Base-by-base conservation (phyloP, 2,888 invertebrate genomes). In the Omphaloscelis lunosa region DNA sequence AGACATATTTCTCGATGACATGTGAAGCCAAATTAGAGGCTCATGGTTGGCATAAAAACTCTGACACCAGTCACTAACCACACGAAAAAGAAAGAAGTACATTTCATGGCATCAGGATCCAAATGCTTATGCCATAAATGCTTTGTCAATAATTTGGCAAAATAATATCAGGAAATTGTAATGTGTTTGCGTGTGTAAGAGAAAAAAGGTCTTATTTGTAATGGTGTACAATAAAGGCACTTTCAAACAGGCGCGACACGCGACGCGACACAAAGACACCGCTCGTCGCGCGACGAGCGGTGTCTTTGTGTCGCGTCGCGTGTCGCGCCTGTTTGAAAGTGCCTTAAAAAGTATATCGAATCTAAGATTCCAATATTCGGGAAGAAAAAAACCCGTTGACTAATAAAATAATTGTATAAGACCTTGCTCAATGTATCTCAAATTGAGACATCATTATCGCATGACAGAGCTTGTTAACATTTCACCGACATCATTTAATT, bases 381-480 rank as follows among this genome's bases (percentile, higher is more conserved):
- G 56, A n/a, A 41, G 27, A 41, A 20, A 41, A 11, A 11, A n/a
- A 65, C 2, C 17, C 17, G 20, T 27, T 20, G 39, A 41, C 20
- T 11, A 62, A 12, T 23, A 23, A 23, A 62, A 23, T 34, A 34
- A 12, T 34, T 12, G 23, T 23, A 34, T 0, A 0, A 29, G 6
- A 6, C 6, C 20, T 39, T 17, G 11, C 23, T 39, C 23, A 39
- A 27, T 23, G 9, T 45, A 41, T 53, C 41, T 62, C n/a, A 15
- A 17, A 65, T 29, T 48, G 34, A 80, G 17, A n/a, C 58, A 53
- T 74, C 58, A 65, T 51, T 58, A 80, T 23, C n/a, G 41, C 73
- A 51, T 41, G 8, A 58, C n/a, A 34, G 34, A 79, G 15, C 58
- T 53, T 80, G 34, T 66, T 67, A 79, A 76, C 82, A 68, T 71